Evolutionary conservation across 2,797 vertebrate genomes (phyloP).

Genomic region (Characodon lateralis): DNA sequence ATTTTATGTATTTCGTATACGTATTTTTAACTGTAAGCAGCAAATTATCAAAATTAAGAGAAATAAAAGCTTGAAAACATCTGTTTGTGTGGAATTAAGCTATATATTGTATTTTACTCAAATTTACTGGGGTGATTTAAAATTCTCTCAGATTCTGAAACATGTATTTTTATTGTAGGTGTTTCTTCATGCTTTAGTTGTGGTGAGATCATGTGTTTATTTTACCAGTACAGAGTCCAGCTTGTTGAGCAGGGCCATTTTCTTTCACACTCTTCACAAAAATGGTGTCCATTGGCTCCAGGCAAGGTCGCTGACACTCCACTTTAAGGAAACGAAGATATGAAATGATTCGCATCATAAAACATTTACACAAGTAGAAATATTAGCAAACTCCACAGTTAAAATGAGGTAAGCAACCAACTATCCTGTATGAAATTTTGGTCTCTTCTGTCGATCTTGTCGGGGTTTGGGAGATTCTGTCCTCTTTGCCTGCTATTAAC

Average conservation of each 20-base stretch:
- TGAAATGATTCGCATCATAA: not conserved
- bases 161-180: not conserved
- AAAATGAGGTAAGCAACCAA: not conserved
- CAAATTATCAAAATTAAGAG: not conserved
- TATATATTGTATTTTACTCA: not conserved
- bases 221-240: slow-evolving; percentile 91
- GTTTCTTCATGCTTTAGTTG: not conserved
- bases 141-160: not conserved
- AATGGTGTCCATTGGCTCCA: slow-evolving; percentile 98
- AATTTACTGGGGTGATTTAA: not conserved
- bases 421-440: not conserved
- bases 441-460: not conserved
- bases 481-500: too few species aligned
- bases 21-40: not conserved
- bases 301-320: slow-evolving; percentile 75
- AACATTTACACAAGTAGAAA: slow-evolving; percentile 14
- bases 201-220: not conserved
- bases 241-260: slow-evolving; percentile 88
- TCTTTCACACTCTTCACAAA: slow-evolving; percentile 96
- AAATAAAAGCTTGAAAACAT: not conserved
- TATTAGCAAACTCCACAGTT: slow-evolving; percentile 9
- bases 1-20: too few species aligned
- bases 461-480: too few species aligned
- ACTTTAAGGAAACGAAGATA: slow-evolving; percentile 21
- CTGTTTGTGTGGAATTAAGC: not conserved